Conservation (phyloP, 2,113 vertebrate species). For the Todiramphus chloris region DNA sequence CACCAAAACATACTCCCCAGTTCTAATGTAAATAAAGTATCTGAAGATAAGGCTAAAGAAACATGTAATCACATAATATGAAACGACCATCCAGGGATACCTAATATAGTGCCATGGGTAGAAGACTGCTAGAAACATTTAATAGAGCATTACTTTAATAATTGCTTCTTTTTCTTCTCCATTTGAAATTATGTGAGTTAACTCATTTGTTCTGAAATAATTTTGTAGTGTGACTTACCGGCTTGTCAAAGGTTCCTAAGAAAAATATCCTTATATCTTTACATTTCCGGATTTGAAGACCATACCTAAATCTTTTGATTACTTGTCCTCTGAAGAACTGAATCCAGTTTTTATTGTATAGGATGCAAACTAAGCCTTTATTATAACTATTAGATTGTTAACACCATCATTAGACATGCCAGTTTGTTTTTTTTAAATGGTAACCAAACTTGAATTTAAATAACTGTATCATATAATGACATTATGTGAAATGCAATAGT, state of each 20-base stretch:
- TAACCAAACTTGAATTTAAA: background rate
- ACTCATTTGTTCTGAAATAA: background rate
- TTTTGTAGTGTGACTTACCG: background rate
- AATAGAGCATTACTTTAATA: background rate
- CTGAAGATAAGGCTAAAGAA: background rate
- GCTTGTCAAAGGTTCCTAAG: background rate
- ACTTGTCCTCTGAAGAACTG: background rate
- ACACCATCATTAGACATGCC: background rate
- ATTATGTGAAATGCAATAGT: background rate
- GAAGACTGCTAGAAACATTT: background rate
- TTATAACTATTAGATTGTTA: background rate
- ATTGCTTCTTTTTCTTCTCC: background rate
- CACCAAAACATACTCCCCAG: background rate
- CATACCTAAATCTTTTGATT: background rate
- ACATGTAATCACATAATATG: background rate
- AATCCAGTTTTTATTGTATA: background rate
- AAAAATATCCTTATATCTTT: background rate
- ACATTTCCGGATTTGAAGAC: background rate
- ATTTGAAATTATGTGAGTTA: background rate
- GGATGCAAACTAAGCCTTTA: background rate
- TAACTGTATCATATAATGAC: background rate
- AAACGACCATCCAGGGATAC: background rate
- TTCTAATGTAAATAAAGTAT: background rate
- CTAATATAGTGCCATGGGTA: background rate
- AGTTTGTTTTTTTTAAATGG: background rate